Evolutionary conservation across 2,888 invertebrate genomes (phyloP).

Genomic region (Eilema griseolum): DNA sequence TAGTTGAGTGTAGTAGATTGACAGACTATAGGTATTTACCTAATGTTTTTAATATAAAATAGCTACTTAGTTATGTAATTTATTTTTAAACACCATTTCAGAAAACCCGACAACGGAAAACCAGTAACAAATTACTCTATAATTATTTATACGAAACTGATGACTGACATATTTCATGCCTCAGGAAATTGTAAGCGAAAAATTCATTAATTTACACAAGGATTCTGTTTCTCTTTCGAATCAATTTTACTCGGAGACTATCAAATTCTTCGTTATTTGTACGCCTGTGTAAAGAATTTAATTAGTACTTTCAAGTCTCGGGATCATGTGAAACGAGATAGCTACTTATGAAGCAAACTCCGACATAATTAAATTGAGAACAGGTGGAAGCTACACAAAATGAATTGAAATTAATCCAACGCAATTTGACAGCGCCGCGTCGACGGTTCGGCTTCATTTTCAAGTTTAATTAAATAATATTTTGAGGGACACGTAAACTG

Average conservation of each 20-base stretch:
- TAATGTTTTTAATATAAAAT: no score
- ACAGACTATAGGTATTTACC: no score
- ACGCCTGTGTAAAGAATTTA: constrained; percentile 68
- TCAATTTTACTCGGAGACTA: constrained; percentile 29
- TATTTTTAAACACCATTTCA: constrained; percentile 23
- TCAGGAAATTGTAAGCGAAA: constrained; percentile 20
- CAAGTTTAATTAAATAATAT: constrained; percentile 75
- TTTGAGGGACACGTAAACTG: constrained; percentile 57
- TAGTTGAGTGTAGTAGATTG: no score
- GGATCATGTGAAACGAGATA: constrained; percentile 78
- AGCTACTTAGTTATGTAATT: constrained; percentile 2
- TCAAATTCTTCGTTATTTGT: constrained; percentile 46
- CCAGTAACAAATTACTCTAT: constrained; percentile 14
- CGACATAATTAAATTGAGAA: constrained; percentile 81
- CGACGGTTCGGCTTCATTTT: constrained; percentile 68
- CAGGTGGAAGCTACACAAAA: constrained; percentile 80
- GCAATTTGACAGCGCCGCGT: constrained; percentile 75
- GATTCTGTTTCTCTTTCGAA: constrained; percentile 21
- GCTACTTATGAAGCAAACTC: constrained; percentile 76
- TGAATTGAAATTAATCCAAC: constrained; percentile 83
- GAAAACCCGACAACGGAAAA: neutral
- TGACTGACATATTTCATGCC: constrained; percentile 16
- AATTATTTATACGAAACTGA: constrained; percentile 22
- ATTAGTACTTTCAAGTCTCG: constrained; percentile 64
- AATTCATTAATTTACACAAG: constrained; percentile 32